phyloP scores from a whole-genome alignment of 2,888 invertebrate genomes.

The Nycteola revayana region DNA sequence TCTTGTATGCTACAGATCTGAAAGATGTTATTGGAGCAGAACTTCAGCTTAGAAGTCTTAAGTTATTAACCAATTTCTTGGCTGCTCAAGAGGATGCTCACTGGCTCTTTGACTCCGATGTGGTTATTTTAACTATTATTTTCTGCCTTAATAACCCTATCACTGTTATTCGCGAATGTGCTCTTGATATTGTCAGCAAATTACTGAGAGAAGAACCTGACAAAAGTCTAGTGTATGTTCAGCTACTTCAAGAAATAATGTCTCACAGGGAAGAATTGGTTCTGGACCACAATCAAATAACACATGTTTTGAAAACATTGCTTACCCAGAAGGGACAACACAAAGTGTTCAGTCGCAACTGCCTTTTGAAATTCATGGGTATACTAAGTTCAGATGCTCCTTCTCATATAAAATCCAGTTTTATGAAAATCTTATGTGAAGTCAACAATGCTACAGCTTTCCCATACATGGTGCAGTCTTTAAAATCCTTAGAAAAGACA shows the following conservation, averaged over 20 bases:
- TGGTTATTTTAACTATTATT: slow-evolving; percentile 78
- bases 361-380: slow-evolving; percentile 55
- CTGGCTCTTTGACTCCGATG: slow-evolving; percentile 68
- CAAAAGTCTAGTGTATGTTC: slow-evolving; percentile 59
- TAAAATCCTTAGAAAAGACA: slow-evolving; percentile 45
- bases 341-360: slow-evolving; percentile 62
- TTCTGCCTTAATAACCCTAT: slow-evolving; percentile 80
- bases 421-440: slow-evolving; percentile 67
- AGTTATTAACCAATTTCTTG: slow-evolving; percentile 56
- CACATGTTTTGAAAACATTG: slow-evolving; percentile 83
- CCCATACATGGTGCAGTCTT: slow-evolving; percentile 51
- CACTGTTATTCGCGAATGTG: slow-evolving; percentile 76
- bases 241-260: slow-evolving; percentile 71
- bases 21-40: slow-evolving; percentile 70
- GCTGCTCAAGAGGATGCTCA: slow-evolving; percentile 44
- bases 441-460: slow-evolving; percentile 73
- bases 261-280: slow-evolving; percentile 81
- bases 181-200: slow-evolving; percentile 75
- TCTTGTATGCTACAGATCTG: slow-evolving; percentile 63
- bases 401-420: slow-evolving; percentile 65
- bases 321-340: slow-evolving; percentile 79
- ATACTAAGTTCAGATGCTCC: slow-evolving; percentile 64
- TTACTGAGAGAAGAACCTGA: slow-evolving; percentile 51
- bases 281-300: slow-evolving; percentile 85
- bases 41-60: slow-evolving; percentile 77